phyloP scores from a whole-genome alignment of 2,797 vertebrate species.

The Lutjanus campechanus region DNA sequence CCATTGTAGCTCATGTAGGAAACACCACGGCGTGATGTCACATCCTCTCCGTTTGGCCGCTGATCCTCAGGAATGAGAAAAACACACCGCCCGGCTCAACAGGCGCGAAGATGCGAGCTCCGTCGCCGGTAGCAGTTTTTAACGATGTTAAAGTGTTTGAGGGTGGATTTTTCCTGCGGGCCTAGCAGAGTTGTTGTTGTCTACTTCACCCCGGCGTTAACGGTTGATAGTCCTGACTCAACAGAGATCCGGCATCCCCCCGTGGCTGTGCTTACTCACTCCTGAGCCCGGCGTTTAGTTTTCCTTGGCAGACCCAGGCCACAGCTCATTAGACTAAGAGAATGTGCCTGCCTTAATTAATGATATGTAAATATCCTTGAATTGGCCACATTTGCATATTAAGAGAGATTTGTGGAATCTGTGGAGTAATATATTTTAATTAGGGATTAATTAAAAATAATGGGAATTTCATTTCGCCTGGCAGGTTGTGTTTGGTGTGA shows the following conservation, averaged over 20 bases:
- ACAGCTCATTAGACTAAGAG: conserved; percentile 99
- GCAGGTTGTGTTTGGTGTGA: conserved; percentile 97
- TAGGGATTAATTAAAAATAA: conserved; percentile 99
- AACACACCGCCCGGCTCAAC: conserved; percentile 18
- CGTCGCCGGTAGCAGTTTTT: conserved; percentile 40
- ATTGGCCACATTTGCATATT: conserved; percentile 99
- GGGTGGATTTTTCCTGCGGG: conserved; percentile 63
- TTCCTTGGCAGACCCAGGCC: conserved; percentile 91
- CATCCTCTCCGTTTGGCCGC: conserved; percentile 40
- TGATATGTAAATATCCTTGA: conserved; percentile 99
- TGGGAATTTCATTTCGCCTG: conserved; percentile 99
- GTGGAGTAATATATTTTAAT: conserved; percentile 99
- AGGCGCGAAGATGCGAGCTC: conserved; percentile 13
- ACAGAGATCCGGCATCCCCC: conserved; percentile 69
- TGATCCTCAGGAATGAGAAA: conserved; percentile 35
- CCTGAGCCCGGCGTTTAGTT: conserved; percentile 81
- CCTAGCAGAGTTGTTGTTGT: conserved; percentile 68
- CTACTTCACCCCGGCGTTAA: conserved; percentile 62
- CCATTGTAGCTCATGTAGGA: conserved; percentile 21
- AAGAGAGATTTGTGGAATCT: conserved; percentile 99
- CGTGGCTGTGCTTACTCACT: conserved; percentile 82
- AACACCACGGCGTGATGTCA: conserved; percentile 55
- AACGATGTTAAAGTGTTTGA: conserved; percentile 64
- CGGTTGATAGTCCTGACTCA: conserved; percentile 81
- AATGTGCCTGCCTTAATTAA: conserved; percentile 99